A percentile compares a stretch with the other conserved stretches of the same genome.
Conservation (phyloP, 2,888 invertebrate genomes). For the Dolichopus griseipennis region DNA sequence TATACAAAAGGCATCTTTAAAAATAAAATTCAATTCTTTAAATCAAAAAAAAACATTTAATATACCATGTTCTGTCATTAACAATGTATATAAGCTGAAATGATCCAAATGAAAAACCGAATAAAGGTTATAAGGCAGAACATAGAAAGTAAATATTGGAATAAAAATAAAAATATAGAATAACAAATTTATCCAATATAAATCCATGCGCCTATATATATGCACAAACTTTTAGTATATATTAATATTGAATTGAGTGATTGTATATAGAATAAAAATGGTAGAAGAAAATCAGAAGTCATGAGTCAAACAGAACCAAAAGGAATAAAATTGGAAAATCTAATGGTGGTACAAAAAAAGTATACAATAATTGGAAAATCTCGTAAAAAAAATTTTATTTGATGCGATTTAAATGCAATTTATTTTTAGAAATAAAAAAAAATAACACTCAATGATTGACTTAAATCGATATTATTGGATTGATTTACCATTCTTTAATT, state of each 20-base stretch:
- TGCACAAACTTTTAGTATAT: too few relatives aligned
- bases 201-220: too few relatives aligned
- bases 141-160: too few relatives aligned
- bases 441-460: neutral
- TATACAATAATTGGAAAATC: neutral
- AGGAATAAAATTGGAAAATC: neutral
- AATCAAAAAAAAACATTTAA: neutral
- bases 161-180: too few relatives aligned
- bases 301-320: too few relatives aligned
- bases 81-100: too few relatives aligned
- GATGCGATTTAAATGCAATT: neutral
- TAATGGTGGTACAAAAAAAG: neutral
- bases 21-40: neutral
- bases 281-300: neutral
- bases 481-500: neutral
- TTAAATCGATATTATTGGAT: constrained; percentile 4
- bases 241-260: neutral
- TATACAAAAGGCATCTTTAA: neutral
- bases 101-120: too few relatives aligned
- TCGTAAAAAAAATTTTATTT: neutral
- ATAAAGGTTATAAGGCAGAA: too few relatives aligned
- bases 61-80: neutral
- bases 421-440: neutral
- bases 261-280: neutral
- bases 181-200: too few relatives aligned